phyloP scores from a whole-genome alignment of 2,797 vertebrate species.

The Siniperca undulata region DNA sequence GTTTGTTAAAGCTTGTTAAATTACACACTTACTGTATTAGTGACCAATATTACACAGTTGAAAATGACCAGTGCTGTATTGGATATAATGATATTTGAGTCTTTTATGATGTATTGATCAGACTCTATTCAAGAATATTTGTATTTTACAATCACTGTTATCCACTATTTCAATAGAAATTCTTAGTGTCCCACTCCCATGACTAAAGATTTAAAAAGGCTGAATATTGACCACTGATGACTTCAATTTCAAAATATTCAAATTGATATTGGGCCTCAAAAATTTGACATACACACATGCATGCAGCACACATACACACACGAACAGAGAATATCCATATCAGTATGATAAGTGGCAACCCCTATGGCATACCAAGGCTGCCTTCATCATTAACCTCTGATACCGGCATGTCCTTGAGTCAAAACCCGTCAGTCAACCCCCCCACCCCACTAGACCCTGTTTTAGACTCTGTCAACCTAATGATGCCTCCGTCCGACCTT shows the following conservation, averaged over 20 bases:
- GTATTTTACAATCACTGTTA: not conserved
- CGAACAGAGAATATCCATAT: slow-evolving; percentile 51
- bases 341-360: slow-evolving; percentile 75
- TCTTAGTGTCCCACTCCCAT: not conserved
- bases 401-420: slow-evolving; percentile 78
- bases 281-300: not conserved
- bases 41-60: not conserved
- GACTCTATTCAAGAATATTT: not conserved
- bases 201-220: not conserved
- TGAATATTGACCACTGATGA: not conserved
- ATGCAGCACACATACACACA: slow-evolving; percentile 8
- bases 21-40: not conserved
- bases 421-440: slow-evolving; percentile 76
- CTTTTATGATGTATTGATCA: not conserved
- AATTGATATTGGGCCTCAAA: slow-evolving; percentile 5
- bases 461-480: slow-evolving; percentile 79
- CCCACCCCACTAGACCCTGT: slow-evolving; percentile 55
- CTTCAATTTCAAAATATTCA: not conserved
- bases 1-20: not conserved
- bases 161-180: not conserved
- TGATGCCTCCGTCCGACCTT: slow-evolving; percentile 76
- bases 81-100: not conserved
- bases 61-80: not conserved
- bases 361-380: slow-evolving; percentile 72
- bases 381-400: slow-evolving; percentile 80